Evolutionary conservation across 2,113 vertebrate species (phyloP), one percentile per base, ranked within the genome.

Genomic region (Sinocyclocheilus maitianheensis): DNA sequence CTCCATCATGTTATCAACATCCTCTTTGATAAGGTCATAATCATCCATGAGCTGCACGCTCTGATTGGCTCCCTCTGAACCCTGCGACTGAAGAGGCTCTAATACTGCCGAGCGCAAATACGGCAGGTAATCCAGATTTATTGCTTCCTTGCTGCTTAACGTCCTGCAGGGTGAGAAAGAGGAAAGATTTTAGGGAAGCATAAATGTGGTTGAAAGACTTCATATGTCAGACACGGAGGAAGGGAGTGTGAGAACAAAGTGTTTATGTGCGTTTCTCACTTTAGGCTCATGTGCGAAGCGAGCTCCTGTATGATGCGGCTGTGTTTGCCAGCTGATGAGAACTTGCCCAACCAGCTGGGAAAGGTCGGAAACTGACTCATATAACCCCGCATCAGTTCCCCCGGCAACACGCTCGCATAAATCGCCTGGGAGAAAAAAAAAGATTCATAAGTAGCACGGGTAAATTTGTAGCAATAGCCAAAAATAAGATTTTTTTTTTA

Each of bases 1-100:
- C 92, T 99, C 98, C 97, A 99, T 99, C 65, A 99, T 96, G 89
- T 93, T 98, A 89, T 99, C 98, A 90, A 98, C 93, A 24, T 99
- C 98, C 86, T 99, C 98, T 91, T 93, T 97, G 93, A 97, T 90
- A 86, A 99, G 94, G 91, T 96, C 93, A 87, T 99, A 99, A 0
- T 96, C 90, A n/a, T 98, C 96, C 95, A 99, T 96, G 51, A 98
- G 93, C 62, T 91, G 89, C 87, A 99, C 88, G 0, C 95, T 96
- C 79, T 95, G 89, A 24, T 83, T 86, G 7, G 97, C 95, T 1
- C 98, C 98, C 48, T 98, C 97, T 0, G 92, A 85, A 34, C 97
- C 98, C 0, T 81, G 88, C 71, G 87, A 91, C 84, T 93, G 88
- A 77, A 99, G 92, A 2, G 98, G 98, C 81, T 86, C 93, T 72